phyloP scores from a whole-genome alignment of 2,888 invertebrate genomes.

The Ophonus ardosiacus region DNA sequence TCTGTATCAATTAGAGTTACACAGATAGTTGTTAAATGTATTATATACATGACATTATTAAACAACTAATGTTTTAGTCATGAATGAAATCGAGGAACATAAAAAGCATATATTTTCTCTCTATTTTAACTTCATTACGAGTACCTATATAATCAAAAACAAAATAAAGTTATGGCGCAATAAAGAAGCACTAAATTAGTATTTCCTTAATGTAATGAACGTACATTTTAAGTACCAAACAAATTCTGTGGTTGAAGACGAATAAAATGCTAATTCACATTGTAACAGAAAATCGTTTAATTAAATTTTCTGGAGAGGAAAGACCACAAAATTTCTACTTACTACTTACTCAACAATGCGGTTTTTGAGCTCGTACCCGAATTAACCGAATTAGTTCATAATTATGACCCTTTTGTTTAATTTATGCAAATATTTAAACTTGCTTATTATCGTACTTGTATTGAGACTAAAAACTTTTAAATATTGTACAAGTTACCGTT shows the following conservation, averaged over 20 bases:
- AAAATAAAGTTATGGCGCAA: too few species aligned
- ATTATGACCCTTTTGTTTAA: conserved; percentile 2
- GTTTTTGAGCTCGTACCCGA: not conserved
- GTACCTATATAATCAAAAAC: too few species aligned
- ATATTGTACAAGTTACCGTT: not conserved
- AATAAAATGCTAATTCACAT: not conserved
- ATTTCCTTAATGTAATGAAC: not conserved
- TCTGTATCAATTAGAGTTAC: too few species aligned
- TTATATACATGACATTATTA: too few species aligned
- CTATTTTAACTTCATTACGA: too few species aligned
- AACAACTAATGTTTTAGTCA: too few species aligned
- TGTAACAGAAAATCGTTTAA: not conserved
- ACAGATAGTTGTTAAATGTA: too few species aligned
- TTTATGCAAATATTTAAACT: conserved; percentile 1
- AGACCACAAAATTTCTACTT: not conserved
- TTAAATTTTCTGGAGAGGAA: conserved; percentile 14
- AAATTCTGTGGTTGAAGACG: not conserved
- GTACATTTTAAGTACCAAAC: not conserved
- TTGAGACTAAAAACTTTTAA: not conserved
- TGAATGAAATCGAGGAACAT: too few species aligned
- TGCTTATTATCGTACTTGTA: not conserved
- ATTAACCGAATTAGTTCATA: not conserved
- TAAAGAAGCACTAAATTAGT: not conserved
- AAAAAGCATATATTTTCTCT: too few species aligned
- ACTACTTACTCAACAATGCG: not conserved